Percentiles rank a stretch among this genome's conserved stretches.
These are phyloP conservation scores for Xenus cinereus DNA, from an alignment of 2,113 vertebrate species.

Conservation along the genomic window DNA sequence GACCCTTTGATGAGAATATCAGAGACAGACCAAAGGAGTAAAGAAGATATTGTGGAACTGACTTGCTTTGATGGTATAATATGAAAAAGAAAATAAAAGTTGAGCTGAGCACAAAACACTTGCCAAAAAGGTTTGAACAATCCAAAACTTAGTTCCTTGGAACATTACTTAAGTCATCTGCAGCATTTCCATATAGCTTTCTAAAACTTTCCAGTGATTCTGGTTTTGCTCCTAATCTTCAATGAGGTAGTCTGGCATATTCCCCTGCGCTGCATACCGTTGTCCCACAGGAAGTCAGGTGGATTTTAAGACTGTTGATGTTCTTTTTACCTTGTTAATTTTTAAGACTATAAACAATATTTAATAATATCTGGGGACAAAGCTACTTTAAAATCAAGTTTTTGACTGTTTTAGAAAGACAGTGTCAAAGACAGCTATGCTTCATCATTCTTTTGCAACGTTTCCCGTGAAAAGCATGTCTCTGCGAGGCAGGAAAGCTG, in stretches of 20 bases:
- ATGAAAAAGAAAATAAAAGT: neutral
- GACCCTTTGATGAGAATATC: slow-evolving; percentile 7
- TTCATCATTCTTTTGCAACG: neutral
- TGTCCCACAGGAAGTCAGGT: neutral
- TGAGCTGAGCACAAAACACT: neutral
- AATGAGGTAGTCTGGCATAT: neutral
- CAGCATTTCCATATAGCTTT: neutral
- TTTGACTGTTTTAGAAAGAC: neutral
- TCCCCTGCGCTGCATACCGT: neutral
- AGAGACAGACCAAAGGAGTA: neutral
- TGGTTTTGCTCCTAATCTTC: neutral
- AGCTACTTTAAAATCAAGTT: neutral
- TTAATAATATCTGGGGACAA: neutral
- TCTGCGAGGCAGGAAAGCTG: neutral
- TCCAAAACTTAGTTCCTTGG: neutral
- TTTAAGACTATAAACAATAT: neutral
- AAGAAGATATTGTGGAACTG: neutral
- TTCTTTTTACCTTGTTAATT: neutral
- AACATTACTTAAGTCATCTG: neutral
- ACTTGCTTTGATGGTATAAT: neutral
- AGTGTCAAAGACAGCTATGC: rapidly evolving
- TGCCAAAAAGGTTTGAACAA: neutral
- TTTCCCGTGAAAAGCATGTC: neutral
- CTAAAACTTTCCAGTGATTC: neutral
- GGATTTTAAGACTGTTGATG: neutral